phyloP scores from a whole-genome alignment of 2,888 invertebrate species.

The Idaea biselata region DNA sequence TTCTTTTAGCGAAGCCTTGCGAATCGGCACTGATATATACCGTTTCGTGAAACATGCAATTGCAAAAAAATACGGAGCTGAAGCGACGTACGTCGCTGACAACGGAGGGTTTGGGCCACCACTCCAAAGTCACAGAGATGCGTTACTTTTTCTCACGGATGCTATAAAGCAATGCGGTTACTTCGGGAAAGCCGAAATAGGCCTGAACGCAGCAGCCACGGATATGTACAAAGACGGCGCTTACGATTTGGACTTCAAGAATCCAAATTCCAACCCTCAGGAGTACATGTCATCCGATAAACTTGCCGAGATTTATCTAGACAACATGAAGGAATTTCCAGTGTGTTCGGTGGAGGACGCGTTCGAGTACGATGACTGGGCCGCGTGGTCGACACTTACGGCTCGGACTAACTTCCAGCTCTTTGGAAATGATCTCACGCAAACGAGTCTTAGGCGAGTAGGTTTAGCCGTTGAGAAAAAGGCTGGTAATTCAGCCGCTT shows the following conservation, averaged over 20 bases:
- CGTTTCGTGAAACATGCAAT: slow-evolving; percentile 95
- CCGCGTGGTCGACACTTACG: slow-evolving; percentile 92
- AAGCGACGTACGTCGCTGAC: slow-evolving; percentile 96
- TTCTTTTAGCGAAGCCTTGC: slow-evolving; percentile 97
- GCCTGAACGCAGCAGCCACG: slow-evolving; percentile 98
- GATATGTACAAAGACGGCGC: slow-evolving; percentile 93
- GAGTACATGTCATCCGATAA: slow-evolving; percentile 91
- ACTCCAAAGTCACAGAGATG: slow-evolving; percentile 96
- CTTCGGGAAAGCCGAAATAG: slow-evolving; percentile 93
- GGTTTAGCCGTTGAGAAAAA: slow-evolving; percentile 95
- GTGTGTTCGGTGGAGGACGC: slow-evolving; percentile 98
- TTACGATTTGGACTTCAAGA: slow-evolving; percentile 99
- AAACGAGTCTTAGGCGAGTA: slow-evolving; percentile 93
- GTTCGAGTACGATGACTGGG: slow-evolving; percentile 99
- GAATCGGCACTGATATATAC: slow-evolving; percentile 97
- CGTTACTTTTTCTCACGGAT: slow-evolving; percentile 88
- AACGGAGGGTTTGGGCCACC: slow-evolving; percentile 99
- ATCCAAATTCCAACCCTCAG: slow-evolving; percentile 91
- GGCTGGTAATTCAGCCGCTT: slow-evolving; percentile 94
- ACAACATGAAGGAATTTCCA: slow-evolving; percentile 93
- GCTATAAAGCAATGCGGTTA: slow-evolving; percentile 97
- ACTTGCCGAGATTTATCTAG: slow-evolving; percentile 91
- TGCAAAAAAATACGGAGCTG: slow-evolving; percentile 92
- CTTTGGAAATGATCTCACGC: slow-evolving; percentile 97
- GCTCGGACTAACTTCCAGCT: slow-evolving; percentile 86